These are phyloP conservation scores for Amphipyra tragopoginis DNA, from an alignment of 2,888 invertebrate species.

Conservation along the genomic window DNA sequence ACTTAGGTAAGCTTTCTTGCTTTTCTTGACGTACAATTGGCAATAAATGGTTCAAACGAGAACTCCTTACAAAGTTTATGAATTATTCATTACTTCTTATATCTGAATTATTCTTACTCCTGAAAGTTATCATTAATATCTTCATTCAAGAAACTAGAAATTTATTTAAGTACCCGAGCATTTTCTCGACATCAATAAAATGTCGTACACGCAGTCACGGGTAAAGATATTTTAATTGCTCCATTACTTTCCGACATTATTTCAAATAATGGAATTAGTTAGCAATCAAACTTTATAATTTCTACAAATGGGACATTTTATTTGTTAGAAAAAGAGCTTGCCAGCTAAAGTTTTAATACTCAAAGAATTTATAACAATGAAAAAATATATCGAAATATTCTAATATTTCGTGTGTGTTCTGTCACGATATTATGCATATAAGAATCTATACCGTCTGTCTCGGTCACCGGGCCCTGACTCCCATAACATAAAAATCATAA, in stretches of 20 bases:
- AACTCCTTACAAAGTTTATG: too few species aligned
- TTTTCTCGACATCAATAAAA: conserved; percentile 31
- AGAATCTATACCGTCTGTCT: conserved; percentile 43
- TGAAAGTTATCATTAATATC: too few species aligned
- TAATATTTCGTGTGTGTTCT: conserved; percentile 40
- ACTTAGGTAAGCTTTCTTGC: too few species aligned
- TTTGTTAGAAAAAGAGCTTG: too few species aligned
- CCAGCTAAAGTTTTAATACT: not conserved
- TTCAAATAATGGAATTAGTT: conserved; percentile 31
- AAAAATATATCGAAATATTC: not conserved
- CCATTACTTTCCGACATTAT: conserved; percentile 27
- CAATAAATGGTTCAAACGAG: too few species aligned
- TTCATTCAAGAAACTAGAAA: conserved; percentile 37
- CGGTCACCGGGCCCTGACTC: conserved; percentile 59
- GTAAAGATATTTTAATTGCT: conserved; percentile 42
- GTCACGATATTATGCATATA: conserved; percentile 52
- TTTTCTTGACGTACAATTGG: too few species aligned
- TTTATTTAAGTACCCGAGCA: conserved; percentile 21
- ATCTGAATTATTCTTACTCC: conserved; percentile 11
- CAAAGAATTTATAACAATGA: not conserved
- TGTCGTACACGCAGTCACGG: conserved; percentile 14
- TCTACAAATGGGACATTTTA: too few species aligned
- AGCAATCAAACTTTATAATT: conserved; percentile 28
- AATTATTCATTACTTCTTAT: too few species aligned
- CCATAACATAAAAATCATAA: conserved; percentile 75